A percentile compares a stretch with the other conserved stretches of the same genome.
Conservation (phyloP, 2,888 invertebrate genomes). For the Caenorhabditis macrosperma region DNA sequence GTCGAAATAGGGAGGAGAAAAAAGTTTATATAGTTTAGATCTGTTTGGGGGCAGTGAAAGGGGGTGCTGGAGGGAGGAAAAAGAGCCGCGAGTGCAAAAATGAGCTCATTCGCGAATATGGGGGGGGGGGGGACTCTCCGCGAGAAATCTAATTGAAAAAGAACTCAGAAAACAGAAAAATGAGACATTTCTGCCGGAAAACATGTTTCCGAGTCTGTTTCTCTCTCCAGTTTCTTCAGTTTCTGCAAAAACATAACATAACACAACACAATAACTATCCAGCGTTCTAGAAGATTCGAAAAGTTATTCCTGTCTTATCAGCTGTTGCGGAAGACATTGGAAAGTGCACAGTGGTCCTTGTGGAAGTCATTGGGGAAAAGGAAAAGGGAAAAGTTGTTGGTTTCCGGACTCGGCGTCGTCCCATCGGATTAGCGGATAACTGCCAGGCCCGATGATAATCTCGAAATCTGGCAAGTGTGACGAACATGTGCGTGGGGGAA, state of each 20-base stretch:
- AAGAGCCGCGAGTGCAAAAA: too few species aligned
- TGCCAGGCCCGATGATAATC: slow-evolving; percentile 26
- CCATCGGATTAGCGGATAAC: slow-evolving; percentile 3
- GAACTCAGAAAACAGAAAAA: too few species aligned
- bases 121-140: neutral
- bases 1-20: neutral
- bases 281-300: too few species aligned
- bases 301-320: too few species aligned
- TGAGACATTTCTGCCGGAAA: too few species aligned
- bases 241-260: too few species aligned
- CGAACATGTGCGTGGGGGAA: slow-evolving; percentile 37
- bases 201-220: too few species aligned
- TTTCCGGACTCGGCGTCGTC: slow-evolving; percentile 4
- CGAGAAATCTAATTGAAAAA: neutral
- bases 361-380: neutral
- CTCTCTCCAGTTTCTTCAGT: too few species aligned
- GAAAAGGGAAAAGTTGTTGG: neutral
- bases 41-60: too few species aligned
- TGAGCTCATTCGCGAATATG: neutral
- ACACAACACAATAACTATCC: too few species aligned
- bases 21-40: neutral
- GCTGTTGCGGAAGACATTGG: neutral
- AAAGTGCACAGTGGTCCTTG: too few species aligned
- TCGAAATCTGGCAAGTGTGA: slow-evolving; percentile 46
- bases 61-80: too few species aligned